Base-by-base conservation (phyloP, 2,888 invertebrate species). In the Platycnemis pennipes region DNA sequence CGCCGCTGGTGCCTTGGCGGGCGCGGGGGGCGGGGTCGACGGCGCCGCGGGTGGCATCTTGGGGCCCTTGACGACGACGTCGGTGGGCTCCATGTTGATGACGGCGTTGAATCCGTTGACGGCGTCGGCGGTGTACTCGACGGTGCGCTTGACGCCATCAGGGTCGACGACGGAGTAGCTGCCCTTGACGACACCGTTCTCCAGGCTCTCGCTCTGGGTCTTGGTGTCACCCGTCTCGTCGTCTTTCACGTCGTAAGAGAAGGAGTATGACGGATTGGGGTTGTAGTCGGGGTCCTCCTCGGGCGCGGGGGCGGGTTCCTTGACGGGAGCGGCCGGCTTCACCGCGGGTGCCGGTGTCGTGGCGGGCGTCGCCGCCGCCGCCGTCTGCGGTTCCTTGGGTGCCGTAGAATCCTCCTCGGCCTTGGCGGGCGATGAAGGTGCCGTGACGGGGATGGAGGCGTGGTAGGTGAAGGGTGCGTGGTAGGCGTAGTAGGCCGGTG, bases 131-230 rank as follows among this genome's bases (percentile, higher is more conserved):
- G 88, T 94, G 69, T 88, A 87, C 26, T 89, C 88, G 77, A 94
- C 89, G 22, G 88, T 91, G 8, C 91, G 91, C n/a, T 63, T 91
- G 13, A 91, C 7, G 69, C 91, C 91, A 63, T 91, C 91, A n/a
- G 95, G 94, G 44, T 94, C 94, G 53, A 94, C 94, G 19, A 95
- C 95, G 0, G 95, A 95, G 94, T 96, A 96, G 94, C 96, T 96
- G 37, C 94, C 85, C 44, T 44, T 91, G 26, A 91, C 91, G 56
- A 91, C 63, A n/a, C 91, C 91, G 44, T 91, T 91, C 44, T 91
- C 91, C 5, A 91, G 91, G 69, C 37, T 56, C 53, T 91, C 91
- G 37, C 44, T 69, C 91, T 63, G 56, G n/a, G 56, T 91, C 91
- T 91, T 91, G n/a, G 88, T 63, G 88, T 94, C 94, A 8, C 94